These are phyloP conservation scores for Drosophila pandora DNA, from an alignment of 1,140 invertebrate genomes.

Conservation along the genomic window DNA sequence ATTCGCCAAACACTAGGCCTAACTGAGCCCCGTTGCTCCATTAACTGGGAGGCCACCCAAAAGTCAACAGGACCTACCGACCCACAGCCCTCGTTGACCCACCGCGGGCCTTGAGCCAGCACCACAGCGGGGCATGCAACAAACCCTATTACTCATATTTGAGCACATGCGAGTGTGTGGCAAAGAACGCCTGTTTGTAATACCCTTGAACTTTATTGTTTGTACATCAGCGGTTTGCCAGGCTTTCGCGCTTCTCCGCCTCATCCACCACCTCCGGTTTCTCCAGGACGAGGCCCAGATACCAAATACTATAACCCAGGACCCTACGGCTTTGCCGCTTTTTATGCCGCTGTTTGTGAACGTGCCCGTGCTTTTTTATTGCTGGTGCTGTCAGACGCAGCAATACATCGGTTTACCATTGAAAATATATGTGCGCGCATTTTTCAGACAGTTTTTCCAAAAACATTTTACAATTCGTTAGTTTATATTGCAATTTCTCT, in stretches of 20 bases:
- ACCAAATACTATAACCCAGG: background rate
- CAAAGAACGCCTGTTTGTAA: constrained; percentile 44
- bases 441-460: constrained; percentile 73
- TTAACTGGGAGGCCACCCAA: constrained; percentile 56
- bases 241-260: constrained; percentile 18
- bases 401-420: constrained; percentile 77
- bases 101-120: constrained; percentile 34
- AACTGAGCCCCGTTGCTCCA: constrained; percentile 7
- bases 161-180: constrained; percentile 34
- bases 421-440: constrained; percentile 64
- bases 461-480: constrained; percentile 61
- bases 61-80: constrained; percentile 57
- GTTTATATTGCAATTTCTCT: constrained; percentile 39
- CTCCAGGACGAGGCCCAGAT: background rate
- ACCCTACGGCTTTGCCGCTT: constrained; percentile 46
- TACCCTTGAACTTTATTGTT: constrained; percentile 83
- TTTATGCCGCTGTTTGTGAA: constrained; percentile 29
- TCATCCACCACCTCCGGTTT: background rate
- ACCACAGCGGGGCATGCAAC: constrained; percentile 61
- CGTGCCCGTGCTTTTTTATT: constrained; percentile 64
- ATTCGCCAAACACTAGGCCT: constrained; percentile 56
- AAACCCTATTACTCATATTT: constrained; percentile 63
- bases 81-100: constrained; percentile 49
- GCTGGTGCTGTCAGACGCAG: constrained; percentile 70
- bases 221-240: constrained; percentile 77